Base-by-base conservation (phyloP, 2,797 vertebrate species). In the Phaenicophaeus curvirostris region DNA sequence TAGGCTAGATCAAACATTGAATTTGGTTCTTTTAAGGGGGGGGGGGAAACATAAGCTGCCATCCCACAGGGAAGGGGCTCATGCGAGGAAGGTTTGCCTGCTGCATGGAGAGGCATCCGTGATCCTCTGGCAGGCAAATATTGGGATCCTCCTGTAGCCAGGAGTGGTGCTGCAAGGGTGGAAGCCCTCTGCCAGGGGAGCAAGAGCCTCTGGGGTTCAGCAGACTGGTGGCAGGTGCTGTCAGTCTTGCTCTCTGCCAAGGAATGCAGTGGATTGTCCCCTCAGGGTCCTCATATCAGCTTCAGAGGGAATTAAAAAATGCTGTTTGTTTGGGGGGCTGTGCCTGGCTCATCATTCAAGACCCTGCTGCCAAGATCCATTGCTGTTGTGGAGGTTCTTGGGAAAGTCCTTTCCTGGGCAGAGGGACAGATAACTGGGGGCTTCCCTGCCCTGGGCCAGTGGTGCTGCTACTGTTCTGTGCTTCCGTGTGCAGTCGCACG, bases 291-390 rank as follows among this genome's bases (percentile, higher is more conserved):
- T 58, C 68, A n/a, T 2, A 4, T 83, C 80, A 89, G 57, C 76
- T 94, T 94, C 77, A 89, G 91, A 94, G 33, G 28, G 81, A 93
- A 91, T 69, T 84, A 27, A 91, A 91, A 88, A 77, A 74, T 59
- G 66, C 31, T 86, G 46, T 80, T 94, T 93, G 46, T 88, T 90
- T 63, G 69, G 54, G 15, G 0, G 46, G 74, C 91, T 84, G 86
- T 81, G 65, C 85, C 48, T 91, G 71, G 18, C 59, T 79, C 84
- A 94, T 85, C 67, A 23, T 67, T 90, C 1, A 1, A 76, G 75
- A 55, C 31, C 68, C 37, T 57, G 58, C 37, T 84, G 84, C 78
- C 33, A 74, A 77, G 75, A 82, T 73, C 25, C 39, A 51, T 33
- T 73, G 30, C 46, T 6, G 1, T 0, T 6, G 42, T 75, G 57